phyloP scores from a whole-genome alignment of 2,113 vertebrate genomes.

The Brachypteracias leptosomus region DNA sequence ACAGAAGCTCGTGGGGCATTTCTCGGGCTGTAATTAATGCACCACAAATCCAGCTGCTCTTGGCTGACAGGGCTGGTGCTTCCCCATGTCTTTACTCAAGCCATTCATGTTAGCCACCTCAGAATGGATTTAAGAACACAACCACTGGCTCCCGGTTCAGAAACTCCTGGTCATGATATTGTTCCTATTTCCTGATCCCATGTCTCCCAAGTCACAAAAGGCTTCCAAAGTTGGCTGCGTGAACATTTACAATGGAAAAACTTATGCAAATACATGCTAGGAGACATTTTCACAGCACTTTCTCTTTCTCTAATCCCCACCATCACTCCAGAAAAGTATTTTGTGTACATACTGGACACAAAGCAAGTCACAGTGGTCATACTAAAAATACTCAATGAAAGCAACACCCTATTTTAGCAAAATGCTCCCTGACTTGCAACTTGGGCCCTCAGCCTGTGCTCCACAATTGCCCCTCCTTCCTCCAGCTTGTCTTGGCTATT shows the following conservation, averaged over 20 bases:
- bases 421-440: not conserved
- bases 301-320: not conserved
- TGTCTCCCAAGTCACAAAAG: conserved; percentile 49
- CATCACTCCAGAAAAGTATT: not conserved
- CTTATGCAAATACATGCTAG: not conserved
- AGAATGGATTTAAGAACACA: conserved; percentile 23
- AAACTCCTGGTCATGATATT: conserved; percentile 48
- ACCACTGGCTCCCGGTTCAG: conserved; percentile 13
- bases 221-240: conserved; percentile 30
- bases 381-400: not conserved
- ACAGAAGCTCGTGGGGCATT: not conserved
- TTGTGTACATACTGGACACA: not conserved
- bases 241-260: conserved; percentile 54
- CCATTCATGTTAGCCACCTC: not conserved
- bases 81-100: not conserved
- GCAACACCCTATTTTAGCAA: not conserved
- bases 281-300: not conserved
- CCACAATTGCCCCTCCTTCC: not conserved
- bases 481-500: not conserved
- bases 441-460: rapidly evolving
- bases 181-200: conserved; percentile 49
- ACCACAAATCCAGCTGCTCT: not conserved
- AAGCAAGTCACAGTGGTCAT: not conserved
- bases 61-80: not conserved
- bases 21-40: not conserved